Evolutionary conservation across 2,113 vertebrate species (phyloP).

Genomic region (Zosterops hypoxanthus): DNA sequence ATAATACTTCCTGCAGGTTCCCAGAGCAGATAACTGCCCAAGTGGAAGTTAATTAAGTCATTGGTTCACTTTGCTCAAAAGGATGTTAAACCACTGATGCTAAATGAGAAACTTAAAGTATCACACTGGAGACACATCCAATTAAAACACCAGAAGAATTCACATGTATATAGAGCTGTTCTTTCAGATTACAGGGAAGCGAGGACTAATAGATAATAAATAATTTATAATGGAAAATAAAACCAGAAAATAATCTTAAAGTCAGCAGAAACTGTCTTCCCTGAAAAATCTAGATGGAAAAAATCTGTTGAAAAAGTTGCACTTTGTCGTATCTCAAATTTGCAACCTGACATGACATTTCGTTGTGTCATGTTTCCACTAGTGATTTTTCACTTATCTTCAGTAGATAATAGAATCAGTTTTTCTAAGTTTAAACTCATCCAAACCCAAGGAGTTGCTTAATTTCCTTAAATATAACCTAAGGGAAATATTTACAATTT

Average conservation of each 20-base stretch:
- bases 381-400: not conserved
- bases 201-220: not conserved
- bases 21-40: constrained; percentile 54
- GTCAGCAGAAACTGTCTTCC: not conserved
- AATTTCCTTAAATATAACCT: not conserved
- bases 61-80: constrained; percentile 57
- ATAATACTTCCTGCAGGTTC: constrained; percentile 62
- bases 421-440: not conserved
- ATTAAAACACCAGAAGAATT: constrained; percentile 28
- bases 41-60: constrained; percentile 70
- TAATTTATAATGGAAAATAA: not conserved
- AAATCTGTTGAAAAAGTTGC: not conserved
- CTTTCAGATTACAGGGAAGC: not conserved
- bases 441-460: not conserved
- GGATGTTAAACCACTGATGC: not conserved
- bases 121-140: not conserved
- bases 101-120: not conserved
- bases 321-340: not conserved
- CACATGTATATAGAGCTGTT: not conserved
- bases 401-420: not conserved
- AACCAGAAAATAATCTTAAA: not conserved
- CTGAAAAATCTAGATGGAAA: not conserved
- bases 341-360: not conserved
- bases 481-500: not conserved
- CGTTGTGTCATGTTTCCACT: not conserved